Evolutionary conservation across 2,888 invertebrate species (phyloP), one percentile per base, ranked within the genome.

Genomic region (Harpalus rufipes): DNA sequence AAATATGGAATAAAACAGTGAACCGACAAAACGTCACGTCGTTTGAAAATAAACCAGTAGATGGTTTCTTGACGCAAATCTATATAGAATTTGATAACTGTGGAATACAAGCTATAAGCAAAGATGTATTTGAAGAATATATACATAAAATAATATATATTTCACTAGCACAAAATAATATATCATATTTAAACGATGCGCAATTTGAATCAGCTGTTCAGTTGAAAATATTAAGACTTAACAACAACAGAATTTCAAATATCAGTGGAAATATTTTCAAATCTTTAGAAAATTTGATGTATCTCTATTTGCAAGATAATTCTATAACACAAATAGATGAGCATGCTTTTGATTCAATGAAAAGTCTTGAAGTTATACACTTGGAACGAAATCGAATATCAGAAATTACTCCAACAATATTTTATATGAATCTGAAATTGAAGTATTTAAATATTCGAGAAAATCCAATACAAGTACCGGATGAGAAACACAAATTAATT

Each of bases 401-500:
- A 7, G 1, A 16, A 14, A 3, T 76, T 18, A 14, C 7, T 72
- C 16, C 7, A 7, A 14, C 39, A 14, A 14, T 41, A 14, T 72
- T 72, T 39, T 39, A 12, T 7, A 18, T 7, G n/a, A 39, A 44
- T n/a, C 6, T 4, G 3, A 44, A 44, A 51, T n/a, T 76, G 10
- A n/a, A 76, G 16, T 76, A 76, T 76, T 76, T 76, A n/a, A 56
- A 76, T 51, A 76, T 76, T 7, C 7, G 16, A 6, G 16, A 51
- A 16, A 76, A 72, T 72, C 41, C 14, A 39, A 44, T 72, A 68
- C n/a, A 16, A 21, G 12, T 21, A 59, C 14, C 16, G 4, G 1
- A 59, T 6, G 7, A 59, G 2, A n/a, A 14, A 59, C 0, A 59
- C 59, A 14, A 12, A 59, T 12, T 51, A 12, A 51, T 51, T 51